A percentile compares a stretch with the other conserved stretches of the same genome.
Evolutionary conservation across 2,888 invertebrate genomes (phyloP).

Genomic region (Sinotaia quadrata): DNA sequence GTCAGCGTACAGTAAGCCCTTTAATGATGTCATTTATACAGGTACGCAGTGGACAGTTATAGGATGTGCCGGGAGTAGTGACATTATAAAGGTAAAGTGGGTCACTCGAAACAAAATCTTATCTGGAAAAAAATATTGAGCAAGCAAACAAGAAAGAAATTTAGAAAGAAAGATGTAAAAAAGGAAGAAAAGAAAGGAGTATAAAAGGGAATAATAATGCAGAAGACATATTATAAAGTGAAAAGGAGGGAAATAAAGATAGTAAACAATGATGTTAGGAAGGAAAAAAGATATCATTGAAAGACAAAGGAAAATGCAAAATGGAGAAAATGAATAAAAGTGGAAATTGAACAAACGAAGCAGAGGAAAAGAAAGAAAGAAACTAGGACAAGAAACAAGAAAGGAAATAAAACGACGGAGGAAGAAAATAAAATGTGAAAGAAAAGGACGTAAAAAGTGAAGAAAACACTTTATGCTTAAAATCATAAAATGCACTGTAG

Average conservation of each 20-base stretch:
- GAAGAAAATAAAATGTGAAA: not conserved
- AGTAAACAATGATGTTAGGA: not conserved
- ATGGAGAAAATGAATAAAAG: conserved; percentile 11
- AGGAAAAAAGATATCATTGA: not conserved
- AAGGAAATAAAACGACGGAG: not conserved
- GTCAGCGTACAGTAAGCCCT: no score
- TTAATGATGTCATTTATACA: no score
- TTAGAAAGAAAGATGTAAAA: no score
- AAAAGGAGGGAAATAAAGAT: not conserved
- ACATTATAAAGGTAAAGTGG: no score
- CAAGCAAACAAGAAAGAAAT: conserved; percentile 4
- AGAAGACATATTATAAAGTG: not conserved
- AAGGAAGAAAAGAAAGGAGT: not conserved
- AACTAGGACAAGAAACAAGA: not conserved
- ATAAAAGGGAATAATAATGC: not conserved
- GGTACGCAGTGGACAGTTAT: no score
- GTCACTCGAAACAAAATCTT: no score
- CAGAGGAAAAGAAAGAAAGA: conserved; percentile 1
- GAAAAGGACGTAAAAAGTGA: not conserved
- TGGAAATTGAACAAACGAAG: conserved; percentile 1
- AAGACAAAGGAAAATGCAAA: not conserved
- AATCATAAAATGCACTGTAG: not conserved
- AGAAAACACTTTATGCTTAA: not conserved
- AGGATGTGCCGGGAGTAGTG: no score
- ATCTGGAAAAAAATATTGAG: no score